Percentiles rank a stretch among this genome's conserved stretches.
These are phyloP conservation scores for Agonopterix subpropinquella DNA, from an alignment of 2,888 invertebrate genomes.

Conservation along the genomic window DNA sequence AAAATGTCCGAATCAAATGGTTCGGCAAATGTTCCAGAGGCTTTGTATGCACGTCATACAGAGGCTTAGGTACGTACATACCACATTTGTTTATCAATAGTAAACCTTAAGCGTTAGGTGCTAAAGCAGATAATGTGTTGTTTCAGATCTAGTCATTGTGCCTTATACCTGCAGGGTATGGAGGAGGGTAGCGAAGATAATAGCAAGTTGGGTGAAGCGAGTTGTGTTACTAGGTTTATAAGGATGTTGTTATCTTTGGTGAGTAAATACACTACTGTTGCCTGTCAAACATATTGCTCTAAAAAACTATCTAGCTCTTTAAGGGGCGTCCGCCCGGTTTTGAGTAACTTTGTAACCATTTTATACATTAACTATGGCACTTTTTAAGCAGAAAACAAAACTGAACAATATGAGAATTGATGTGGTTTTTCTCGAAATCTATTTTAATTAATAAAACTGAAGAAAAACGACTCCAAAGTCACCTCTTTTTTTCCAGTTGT, in stretches of 20 bases:
- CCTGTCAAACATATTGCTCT: too few relatives aligned
- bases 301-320: too few relatives aligned
- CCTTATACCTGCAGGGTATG: constrained; percentile 77
- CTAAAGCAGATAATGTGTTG: constrained; percentile 11
- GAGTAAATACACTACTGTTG: constrained; percentile 28
- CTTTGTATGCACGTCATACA: constrained; percentile 96
- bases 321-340: too few relatives aligned
- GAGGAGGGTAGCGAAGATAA: constrained; percentile 70
- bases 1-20: constrained; percentile 98
- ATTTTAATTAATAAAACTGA: too few relatives aligned
- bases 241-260: constrained; percentile 90
- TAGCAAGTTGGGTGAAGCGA: constrained; percentile 82
- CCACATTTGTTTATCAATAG: neutral
- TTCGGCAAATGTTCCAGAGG: constrained; percentile 97
- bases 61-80: constrained; percentile 79
- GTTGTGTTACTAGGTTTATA: constrained; percentile 95
- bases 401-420: too few relatives aligned
- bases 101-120: neutral
- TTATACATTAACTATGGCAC: too few relatives aligned
- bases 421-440: too few relatives aligned
- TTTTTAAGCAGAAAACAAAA: too few relatives aligned
- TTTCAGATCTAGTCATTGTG: constrained; percentile 78
- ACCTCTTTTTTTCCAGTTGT: too few relatives aligned
- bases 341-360: too few relatives aligned
- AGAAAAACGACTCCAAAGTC: too few relatives aligned